Conservation (phyloP, 2,888 invertebrate species). For the Drosophila siamana region DNA sequence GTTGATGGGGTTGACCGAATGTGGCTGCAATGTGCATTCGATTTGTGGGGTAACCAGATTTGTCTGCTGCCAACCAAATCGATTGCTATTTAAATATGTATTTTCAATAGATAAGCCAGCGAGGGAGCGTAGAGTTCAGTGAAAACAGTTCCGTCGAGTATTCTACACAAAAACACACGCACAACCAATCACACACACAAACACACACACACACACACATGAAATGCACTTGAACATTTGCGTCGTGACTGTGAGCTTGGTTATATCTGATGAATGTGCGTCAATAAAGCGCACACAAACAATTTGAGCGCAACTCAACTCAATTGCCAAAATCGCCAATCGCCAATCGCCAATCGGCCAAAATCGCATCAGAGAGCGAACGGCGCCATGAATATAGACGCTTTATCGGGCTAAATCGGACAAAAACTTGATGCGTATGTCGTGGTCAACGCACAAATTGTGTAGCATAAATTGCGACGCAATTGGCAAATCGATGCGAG, state of each 20-base stretch:
- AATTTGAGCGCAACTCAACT: slow-evolving; percentile 60
- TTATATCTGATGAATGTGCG: slow-evolving; percentile 60
- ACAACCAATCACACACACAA: slow-evolving; percentile 21
- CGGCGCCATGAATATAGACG: slow-evolving; percentile 49
- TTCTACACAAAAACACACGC: slow-evolving; percentile 31
- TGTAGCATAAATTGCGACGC: slow-evolving; percentile 60
- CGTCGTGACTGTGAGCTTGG: slow-evolving; percentile 9
- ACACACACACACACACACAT: slow-evolving; percentile 20
- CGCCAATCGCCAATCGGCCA: slow-evolving; percentile 31
- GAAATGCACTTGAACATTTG: slow-evolving; percentile 66
- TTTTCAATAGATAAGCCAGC: slow-evolving; percentile 55
- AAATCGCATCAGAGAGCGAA: slow-evolving; percentile 47
- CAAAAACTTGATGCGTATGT: slow-evolving; percentile 48
- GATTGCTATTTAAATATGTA: slow-evolving; percentile 72
- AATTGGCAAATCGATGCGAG: slow-evolving; percentile 27
- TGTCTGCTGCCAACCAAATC: slow-evolving; percentile 50
- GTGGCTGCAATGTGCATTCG: slow-evolving; percentile 26
- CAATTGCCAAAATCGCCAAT: slow-evolving; percentile 43
- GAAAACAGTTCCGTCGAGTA: slow-evolving; percentile 32
- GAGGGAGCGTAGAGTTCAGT: slow-evolving; percentile 1
- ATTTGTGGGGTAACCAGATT: slow-evolving; percentile 2
- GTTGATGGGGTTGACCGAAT: slow-evolving; percentile 71
- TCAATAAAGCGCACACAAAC: slow-evolving; percentile 60
- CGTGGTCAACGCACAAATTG: slow-evolving; percentile 56
- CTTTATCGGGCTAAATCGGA: slow-evolving; percentile 59